Evolutionary conservation across 1,140 invertebrate genomes (phyloP).

Genomic region (Solen grandis): DNA sequence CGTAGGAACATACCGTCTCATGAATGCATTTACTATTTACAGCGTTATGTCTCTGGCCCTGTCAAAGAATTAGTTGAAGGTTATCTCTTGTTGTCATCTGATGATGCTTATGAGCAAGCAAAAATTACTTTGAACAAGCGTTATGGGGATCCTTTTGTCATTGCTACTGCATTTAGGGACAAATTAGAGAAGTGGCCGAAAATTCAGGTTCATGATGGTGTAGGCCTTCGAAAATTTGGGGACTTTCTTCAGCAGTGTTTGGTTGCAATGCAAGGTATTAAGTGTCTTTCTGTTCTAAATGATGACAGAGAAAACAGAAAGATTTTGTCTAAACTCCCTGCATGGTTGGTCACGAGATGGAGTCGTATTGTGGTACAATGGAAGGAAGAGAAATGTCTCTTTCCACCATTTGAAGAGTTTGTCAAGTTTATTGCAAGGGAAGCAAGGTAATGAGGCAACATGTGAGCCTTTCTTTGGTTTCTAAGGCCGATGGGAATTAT

Average conservation of each 20-base stretch:
- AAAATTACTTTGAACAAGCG: conserved; percentile 43
- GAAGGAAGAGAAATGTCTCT: not conserved
- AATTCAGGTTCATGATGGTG: conserved; percentile 35
- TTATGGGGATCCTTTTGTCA: conserved; percentile 55
- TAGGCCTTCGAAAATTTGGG: conserved; percentile 46
- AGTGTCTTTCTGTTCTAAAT: conserved; percentile 51
- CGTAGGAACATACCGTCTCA: conserved; percentile 91
- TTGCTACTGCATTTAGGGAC: conserved; percentile 49
- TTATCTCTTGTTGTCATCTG: conserved; percentile 45
- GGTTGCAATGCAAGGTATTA: conserved; percentile 45
- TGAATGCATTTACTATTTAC: conserved; percentile 74
- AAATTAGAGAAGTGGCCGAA: conserved; percentile 60
- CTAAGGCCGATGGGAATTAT: too few species aligned
- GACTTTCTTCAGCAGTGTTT: conserved; percentile 61
- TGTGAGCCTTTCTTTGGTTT: not conserved
- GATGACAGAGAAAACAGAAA: conserved; percentile 61
- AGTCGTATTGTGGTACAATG: conserved; percentile 29
- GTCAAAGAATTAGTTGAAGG: conserved; percentile 47
- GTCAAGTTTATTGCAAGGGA: not conserved
- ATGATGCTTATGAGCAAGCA: conserved; percentile 54
- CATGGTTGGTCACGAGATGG: conserved; percentile 59
- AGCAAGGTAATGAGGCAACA: not conserved
- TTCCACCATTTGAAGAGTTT: conserved; percentile 51
- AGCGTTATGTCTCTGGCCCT: conserved; percentile 70
- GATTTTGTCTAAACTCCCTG: conserved; percentile 58